These are phyloP conservation scores for Formica exsecta DNA, from an alignment of 1,140 invertebrate species.

Conservation along the genomic window DNA sequence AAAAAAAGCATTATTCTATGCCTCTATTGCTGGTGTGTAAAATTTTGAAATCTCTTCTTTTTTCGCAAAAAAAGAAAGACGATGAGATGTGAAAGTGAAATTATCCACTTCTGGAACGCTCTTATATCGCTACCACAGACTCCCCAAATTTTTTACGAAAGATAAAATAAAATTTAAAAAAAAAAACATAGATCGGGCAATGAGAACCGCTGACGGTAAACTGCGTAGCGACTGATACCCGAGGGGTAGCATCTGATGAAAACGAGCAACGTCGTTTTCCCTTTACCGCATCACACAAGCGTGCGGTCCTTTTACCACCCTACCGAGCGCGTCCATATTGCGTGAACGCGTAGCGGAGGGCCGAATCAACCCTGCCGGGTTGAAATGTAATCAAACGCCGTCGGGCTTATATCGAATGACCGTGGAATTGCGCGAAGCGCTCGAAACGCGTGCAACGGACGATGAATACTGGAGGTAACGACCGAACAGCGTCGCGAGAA, in stretches of 20 bases:
- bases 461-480: slow-evolving; percentile 22
- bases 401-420: slow-evolving; percentile 55
- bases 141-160: neutral
- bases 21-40: neutral
- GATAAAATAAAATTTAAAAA: neutral
- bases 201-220: slow-evolving; percentile 37
- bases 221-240: slow-evolving; percentile 24
- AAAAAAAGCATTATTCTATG: neutral
- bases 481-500: neutral
- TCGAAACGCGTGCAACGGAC: slow-evolving; percentile 6
- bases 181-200: neutral
- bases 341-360: slow-evolving; percentile 7
- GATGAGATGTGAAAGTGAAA: neutral
- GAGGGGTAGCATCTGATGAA: slow-evolving; percentile 51
- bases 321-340: neutral
- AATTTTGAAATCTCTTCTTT: neutral
- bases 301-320: slow-evolving; percentile 46
- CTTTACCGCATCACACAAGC: slow-evolving; percentile 36
- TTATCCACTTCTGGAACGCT: no score
- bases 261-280: slow-evolving; percentile 43
- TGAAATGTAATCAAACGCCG: slow-evolving; percentile 63
- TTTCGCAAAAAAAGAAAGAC: neutral
- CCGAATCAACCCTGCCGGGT: slow-evolving; percentile 44
- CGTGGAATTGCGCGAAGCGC: slow-evolving; percentile 19
- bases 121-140: neutral